Conservation (phyloP, 2,113 vertebrate genomes). For the Sporophila hypoxantha region DNA sequence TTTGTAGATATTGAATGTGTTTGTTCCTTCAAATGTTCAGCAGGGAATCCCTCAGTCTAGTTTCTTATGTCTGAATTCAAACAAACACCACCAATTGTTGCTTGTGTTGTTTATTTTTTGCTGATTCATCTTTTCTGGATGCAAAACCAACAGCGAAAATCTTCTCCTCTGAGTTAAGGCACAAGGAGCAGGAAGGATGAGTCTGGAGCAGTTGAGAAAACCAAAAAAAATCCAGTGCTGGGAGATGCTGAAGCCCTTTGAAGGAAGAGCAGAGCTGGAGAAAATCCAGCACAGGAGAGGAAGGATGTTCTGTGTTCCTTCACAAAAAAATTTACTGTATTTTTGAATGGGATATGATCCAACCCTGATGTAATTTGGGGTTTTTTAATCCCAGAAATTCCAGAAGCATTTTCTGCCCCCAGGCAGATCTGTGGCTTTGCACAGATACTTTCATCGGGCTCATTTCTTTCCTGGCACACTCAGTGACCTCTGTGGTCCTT, state of each 20-base stretch:
- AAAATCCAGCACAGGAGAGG: background rate
- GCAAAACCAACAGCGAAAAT: background rate
- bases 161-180: background rate
- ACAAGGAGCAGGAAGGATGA: background rate
- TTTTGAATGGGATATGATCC: background rate
- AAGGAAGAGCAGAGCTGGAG: background rate
- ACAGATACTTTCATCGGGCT: background rate
- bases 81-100: background rate
- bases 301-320: background rate
- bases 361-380: background rate
- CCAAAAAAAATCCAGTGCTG: background rate
- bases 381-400: background rate
- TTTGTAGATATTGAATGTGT: background rate
- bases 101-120: background rate
- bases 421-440: background rate
- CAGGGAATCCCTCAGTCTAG: background rate
- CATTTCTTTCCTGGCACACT: fast-evolving
- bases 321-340: background rate
- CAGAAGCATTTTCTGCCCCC: background rate
- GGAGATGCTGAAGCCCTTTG: background rate
- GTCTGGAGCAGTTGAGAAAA: background rate
- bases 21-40: background rate
- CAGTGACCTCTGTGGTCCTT: background rate
- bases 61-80: background rate
- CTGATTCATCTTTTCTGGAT: background rate